Conservation (phyloP, 2,888 invertebrate species). For the Campoletis raptor region DNA sequence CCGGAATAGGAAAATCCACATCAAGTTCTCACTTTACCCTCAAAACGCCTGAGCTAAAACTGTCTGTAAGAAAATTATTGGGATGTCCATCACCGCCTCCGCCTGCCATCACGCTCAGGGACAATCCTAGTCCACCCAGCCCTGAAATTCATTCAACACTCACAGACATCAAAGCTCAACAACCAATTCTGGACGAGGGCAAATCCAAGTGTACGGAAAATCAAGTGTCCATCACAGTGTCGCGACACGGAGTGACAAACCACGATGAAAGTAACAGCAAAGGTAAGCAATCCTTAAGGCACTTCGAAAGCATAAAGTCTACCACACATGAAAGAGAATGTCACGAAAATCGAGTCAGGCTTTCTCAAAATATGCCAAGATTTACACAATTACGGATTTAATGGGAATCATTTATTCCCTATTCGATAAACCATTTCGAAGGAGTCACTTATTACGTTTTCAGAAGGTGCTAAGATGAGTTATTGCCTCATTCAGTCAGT, state of each 20-base stretch:
- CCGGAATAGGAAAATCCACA: constrained; percentile 24
- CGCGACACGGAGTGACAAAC: constrained; percentile 36
- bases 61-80: constrained; percentile 81
- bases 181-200: constrained; percentile 67
- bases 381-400: background rate
- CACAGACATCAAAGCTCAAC: constrained; percentile 69
- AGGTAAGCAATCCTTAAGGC: constrained; percentile 60
- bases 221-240: constrained; percentile 23
- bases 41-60: constrained; percentile 80
- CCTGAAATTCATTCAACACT: constrained; percentile 56
- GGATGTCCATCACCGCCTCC: constrained; percentile 82
- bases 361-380: background rate
- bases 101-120: constrained; percentile 59
- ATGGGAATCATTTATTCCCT: background rate
- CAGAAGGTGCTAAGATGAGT: background rate
- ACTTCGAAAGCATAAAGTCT: background rate
- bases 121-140: constrained; percentile 56
- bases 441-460: background rate
- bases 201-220: constrained; percentile 69
- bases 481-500: background rate
- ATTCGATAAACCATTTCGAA: background rate
- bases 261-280: constrained; percentile 62
- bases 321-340: too few species aligned
- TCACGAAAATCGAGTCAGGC: background rate
- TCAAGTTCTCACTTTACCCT: constrained; percentile 38